phyloP scores from a whole-genome alignment of 2,113 vertebrate species.

The Osmerus mordax region DNA sequence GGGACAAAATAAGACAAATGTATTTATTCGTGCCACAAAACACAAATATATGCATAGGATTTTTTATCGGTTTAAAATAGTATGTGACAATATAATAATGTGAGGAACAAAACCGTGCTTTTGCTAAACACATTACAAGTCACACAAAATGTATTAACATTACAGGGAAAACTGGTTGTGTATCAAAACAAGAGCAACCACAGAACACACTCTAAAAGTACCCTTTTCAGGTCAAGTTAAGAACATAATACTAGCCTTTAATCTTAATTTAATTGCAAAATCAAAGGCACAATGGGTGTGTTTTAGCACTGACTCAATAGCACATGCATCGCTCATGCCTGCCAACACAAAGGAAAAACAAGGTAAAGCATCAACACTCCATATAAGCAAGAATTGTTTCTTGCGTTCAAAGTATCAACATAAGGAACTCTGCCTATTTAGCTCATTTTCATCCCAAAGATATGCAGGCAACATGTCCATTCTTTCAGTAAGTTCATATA shows the following conservation, averaged over 20 bases:
- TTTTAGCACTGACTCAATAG: conserved; percentile 61
- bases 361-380: conserved; percentile 49
- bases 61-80: conserved; percentile 39
- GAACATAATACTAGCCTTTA: conserved; percentile 40
- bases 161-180: conserved; percentile 37
- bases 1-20: conserved; percentile 31
- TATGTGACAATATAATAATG: conserved; percentile 31
- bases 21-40: conserved; percentile 69
- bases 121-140: conserved; percentile 54
- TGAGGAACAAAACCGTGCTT: conserved; percentile 43
- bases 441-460: conserved; percentile 60
- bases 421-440: conserved; percentile 54
- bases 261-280: conserved; percentile 41
- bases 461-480: conserved; percentile 62
- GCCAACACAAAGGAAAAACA: conserved; percentile 49
- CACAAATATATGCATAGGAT: conserved; percentile 64
- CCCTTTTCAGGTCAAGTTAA: conserved; percentile 38
- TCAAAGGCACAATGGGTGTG: conserved; percentile 65
- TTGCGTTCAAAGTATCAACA: conserved; percentile 62
- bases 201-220: conserved; percentile 19
- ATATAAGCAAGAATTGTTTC: conserved; percentile 61
- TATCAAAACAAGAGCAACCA: conserved; percentile 38
- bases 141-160: conserved; percentile 49
- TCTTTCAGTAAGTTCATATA: conserved; percentile 48
- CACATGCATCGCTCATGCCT: conserved; percentile 64